Evolutionary conservation across 2,888 invertebrate genomes (phyloP), one percentile per base, ranked within the genome.

Genomic region (Axea sp.): DNA sequence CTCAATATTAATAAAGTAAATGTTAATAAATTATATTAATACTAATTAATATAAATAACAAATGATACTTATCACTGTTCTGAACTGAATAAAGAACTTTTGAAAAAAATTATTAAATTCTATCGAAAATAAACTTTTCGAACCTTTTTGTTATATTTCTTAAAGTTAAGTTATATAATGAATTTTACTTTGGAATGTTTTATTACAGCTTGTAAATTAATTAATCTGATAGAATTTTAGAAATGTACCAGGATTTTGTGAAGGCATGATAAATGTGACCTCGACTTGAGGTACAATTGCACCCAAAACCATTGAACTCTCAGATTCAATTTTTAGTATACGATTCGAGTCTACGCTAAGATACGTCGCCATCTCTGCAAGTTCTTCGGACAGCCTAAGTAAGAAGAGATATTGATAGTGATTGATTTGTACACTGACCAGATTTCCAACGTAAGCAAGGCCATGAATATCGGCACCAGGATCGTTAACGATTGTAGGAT

Each of bases 351-450:
- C 96, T 68, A 95, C 90, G 1, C 93, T 91, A 28, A 96, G 88
- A 89, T 94, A 95, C 6, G 94, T 94, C 2, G 93, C 90, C 88
- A 95, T 89, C 87, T 96, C 96, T 0, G 94, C 91, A 22, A 96
- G 87, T 43, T 93, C 91, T 88, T 98, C 97, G 14, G 94, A 90
- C 80, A 96, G 90, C 51, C 97, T 90, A 87, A 97, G 88, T 51
- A 98, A 90, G 89, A 98, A 97, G 79, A 97, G 90, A 88, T 94
- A 94, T 89, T 98, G 97, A 88, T 95, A 96, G 88, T 97, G 97
- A 89, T 96, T 97, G 69, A 98, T 90, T 88, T 98, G 97, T 1
- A 96, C 90, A 76, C 95, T 95, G 49, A 97, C 92, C 82, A 97
- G 90, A 81, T 95, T 95, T 47, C 93, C 92, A 47, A 96, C 93